A percentile compares a stretch with the other conserved stretches of the same genome.
Conservation (phyloP, 2,113 vertebrate genomes). For the Neopipo cinnamomea region DNA sequence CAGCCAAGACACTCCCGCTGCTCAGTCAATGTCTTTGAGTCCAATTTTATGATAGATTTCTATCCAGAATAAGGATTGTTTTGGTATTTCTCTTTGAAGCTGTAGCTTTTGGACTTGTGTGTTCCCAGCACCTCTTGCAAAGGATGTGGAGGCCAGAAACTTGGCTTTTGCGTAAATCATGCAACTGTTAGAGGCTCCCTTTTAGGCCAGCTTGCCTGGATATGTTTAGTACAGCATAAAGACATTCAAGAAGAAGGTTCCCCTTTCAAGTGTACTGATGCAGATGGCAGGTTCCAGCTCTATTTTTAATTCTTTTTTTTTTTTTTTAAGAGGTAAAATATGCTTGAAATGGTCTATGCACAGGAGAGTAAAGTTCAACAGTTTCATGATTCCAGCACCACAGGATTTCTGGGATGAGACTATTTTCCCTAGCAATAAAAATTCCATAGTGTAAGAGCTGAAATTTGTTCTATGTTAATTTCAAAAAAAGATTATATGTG, state of each 20-base stretch:
- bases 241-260: neutral
- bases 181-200: neutral
- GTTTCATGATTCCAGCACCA: neutral
- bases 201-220: neutral
- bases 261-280: neutral
- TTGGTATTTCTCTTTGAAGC: neutral
- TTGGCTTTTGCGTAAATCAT: neutral
- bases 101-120: neutral
- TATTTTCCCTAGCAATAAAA: neutral
- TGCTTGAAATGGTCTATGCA: neutral
- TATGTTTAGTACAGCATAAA: neutral
- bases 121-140: neutral
- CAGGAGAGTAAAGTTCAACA: neutral
- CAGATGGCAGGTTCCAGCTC: neutral
- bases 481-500: neutral
- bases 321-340: neutral
- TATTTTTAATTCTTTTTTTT: neutral
- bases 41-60: conserved; percentile 5
- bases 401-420: neutral
- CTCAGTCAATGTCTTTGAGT: neutral
- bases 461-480: neutral
- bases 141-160: neutral
- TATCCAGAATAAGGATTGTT: neutral
- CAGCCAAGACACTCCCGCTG: neutral
- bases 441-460: neutral